Percentiles rank a stretch among this genome's conserved stretches.
These are phyloP conservation scores for Cylloceria caligata DNA, from an alignment of 2,888 invertebrate species.

Conservation along the genomic window DNA sequence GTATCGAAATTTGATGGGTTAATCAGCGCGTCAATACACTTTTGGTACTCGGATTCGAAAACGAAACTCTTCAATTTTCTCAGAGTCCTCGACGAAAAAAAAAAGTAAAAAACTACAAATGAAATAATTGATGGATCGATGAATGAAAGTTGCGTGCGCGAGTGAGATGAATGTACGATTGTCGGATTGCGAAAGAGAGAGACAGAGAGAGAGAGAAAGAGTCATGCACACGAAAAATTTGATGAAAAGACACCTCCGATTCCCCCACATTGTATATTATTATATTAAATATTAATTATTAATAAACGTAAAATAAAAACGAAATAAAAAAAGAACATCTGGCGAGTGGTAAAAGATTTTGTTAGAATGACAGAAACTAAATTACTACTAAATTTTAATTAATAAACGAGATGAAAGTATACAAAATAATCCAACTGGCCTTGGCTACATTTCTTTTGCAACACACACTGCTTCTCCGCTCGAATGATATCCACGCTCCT, in stretches of 20 bases:
- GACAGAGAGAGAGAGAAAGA: slow-evolving; percentile 50
- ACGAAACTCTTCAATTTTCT: slow-evolving; percentile 67
- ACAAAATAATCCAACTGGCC: slow-evolving; percentile 76
- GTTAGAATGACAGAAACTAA: slow-evolving; percentile 84
- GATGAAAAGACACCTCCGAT: slow-evolving; percentile 68
- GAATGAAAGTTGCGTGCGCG: slow-evolving; percentile 48
- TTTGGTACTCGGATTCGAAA: slow-evolving; percentile 41
- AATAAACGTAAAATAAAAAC: slow-evolving; percentile 80
- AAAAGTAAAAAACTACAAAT: slow-evolving; percentile 32
- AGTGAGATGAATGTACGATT: slow-evolving; percentile 36
- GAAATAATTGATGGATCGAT: slow-evolving; percentile 52
- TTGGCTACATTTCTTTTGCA: slow-evolving; percentile 70
- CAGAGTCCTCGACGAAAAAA: slow-evolving; percentile 55
- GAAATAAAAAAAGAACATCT: slow-evolving; percentile 69
- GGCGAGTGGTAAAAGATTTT: slow-evolving; percentile 83
- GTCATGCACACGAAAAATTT: slow-evolving; percentile 54
- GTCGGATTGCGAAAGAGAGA: slow-evolving; percentile 43
- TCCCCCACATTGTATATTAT: slow-evolving; percentile 81
- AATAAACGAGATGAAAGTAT: slow-evolving; percentile 85
- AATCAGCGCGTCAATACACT: slow-evolving; percentile 3
- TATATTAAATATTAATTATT: slow-evolving; percentile 83
- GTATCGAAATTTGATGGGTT: slow-evolving; percentile 6
- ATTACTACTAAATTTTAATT: slow-evolving; percentile 85
- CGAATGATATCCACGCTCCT: slow-evolving; percentile 30
- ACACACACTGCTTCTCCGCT: slow-evolving; percentile 19